Base-by-base conservation (phyloP, 2,888 invertebrate species). In the Caenorhabditis sp. region DNA sequence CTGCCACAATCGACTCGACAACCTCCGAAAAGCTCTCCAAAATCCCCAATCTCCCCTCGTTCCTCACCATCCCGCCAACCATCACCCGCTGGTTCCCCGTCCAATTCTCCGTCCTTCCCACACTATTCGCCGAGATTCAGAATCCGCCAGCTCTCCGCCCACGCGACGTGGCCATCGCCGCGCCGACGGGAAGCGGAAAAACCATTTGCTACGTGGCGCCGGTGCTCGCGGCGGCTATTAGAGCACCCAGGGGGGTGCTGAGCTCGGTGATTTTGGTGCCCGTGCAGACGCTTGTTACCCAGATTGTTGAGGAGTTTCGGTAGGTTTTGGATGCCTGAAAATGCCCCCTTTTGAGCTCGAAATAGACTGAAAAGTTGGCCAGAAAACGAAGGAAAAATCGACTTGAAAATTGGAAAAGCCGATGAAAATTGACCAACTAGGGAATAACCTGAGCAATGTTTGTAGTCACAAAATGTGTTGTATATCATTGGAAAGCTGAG, bases 121-220 rank as follows among this genome's bases (percentile, higher is more conserved):
- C 69, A n/a, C 79, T 91, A 0, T 76, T 91, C 47, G 44, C 51
- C 0, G 79, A 83, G 35, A 84, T 87, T 19, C 49, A 59, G 1
- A 58, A 59, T 44, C 84, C 86, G 10, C 85, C 88, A 0, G 49
- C 86, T 10, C 38, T 90, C 68, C 95, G 96, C 93, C 95, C 96
- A 0, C 94, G 95, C 87, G 98, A 99, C 93, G 94, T 97, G 69
- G 98, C 98, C 93, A 96, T 99, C 35, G 97, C 97, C 54, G 97
- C 98, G 22, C 97, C 98, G 0, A 98, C 98, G 1, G 98, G 91
- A 47, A 97, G 97, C 94, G 98, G 98, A 24, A 98, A 98, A 94
- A 98, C 98, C 0, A 93, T 98, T 79, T 95, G 97, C 3, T 98
- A 96, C 94, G 96, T 96, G 63, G 93, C 98, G 84, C 98, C 98